Conservation (phyloP, 1,140 invertebrate species). For the Drosophila chauvacae region DNA sequence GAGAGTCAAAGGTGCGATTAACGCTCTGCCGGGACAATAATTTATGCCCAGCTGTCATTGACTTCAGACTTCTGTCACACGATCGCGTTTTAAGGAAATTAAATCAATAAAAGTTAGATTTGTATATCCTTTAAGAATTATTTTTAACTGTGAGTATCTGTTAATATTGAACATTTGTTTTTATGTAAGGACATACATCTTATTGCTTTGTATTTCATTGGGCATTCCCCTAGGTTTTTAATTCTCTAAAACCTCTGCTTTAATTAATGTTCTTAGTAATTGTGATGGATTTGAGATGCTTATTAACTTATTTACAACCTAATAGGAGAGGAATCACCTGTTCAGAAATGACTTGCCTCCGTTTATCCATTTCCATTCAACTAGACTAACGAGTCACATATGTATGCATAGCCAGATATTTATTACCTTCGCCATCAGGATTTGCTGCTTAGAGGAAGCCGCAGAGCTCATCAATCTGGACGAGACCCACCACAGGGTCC, state of each 20-base stretch:
- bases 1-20: constrained; percentile 74
- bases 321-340: not conserved
- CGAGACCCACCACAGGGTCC: constrained; percentile 3
- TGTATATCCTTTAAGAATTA: not conserved
- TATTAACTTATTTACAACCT: not conserved
- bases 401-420: constrained; percentile 37
- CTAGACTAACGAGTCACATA: constrained; percentile 24
- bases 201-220: not conserved
- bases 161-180: no score
- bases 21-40: constrained; percentile 65
- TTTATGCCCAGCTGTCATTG: constrained; percentile 71
- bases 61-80: constrained; percentile 63
- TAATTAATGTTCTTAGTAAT: not conserved
- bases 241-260: not conserved
- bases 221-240: not conserved
- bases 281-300: not conserved
- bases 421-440: constrained; percentile 43
- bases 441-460: constrained; percentile 56
- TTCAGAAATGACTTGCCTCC: not conserved
- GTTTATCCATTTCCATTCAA: constrained; percentile 37
- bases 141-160: not conserved
- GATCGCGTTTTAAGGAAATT: constrained; percentile 27
- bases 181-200: not conserved
- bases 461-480: constrained; percentile 65
- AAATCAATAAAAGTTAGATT: not conserved